Evolutionary conservation across 2,888 invertebrate species (phyloP), one percentile per base, ranked within the genome.

Genomic region (Andrena trimmerana): DNA sequence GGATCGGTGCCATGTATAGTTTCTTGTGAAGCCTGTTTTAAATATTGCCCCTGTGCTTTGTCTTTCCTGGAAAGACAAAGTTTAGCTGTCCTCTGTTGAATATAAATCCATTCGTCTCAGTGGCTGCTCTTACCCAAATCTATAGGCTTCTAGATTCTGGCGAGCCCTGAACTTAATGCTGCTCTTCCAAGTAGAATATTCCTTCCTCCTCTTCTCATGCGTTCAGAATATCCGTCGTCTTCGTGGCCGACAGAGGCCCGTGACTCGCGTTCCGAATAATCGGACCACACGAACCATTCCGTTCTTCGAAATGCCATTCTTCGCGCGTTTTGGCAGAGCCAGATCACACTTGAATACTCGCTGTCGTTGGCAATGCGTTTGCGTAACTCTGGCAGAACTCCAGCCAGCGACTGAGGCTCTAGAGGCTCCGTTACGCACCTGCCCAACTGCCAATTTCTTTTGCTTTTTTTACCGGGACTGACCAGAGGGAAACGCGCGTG

Each of bases 351-450:
- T 52, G 75, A 68, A 69, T 67, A 77, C 31, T 71, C 82, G 70
- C 68, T 75, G 66, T 42, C 48, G 60, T 77, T 73, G 77, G 85
- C 78, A 68, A 79, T 77, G 78, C 62, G 79, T 87, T 87, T 87
- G 81, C 83, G 73, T 87, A 87, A 87, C 75, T 81, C 72, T 87
- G 83, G 83, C 85, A 70, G 27, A 29, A 70, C 42, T 77, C 78
- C 85, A 76, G 68, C 31, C 68, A 48, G 50, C 59, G 52, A 10
- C 24, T 33, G 62, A 70, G 36, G 31, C 63, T 42, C 63, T 66
- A 59, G 74, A 78, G 85, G 54, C 85, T 86, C 65, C 76, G 72
- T 71, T 78, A 81, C 79, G 81, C 79, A 87, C 70, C 83, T 81
- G 72, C 62, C 27, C n/a, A 5, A 54, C 54, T 81, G 81, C 83